Conservation (phyloP, 2,113 vertebrate species). For the Falcunculus frontatus region DNA sequence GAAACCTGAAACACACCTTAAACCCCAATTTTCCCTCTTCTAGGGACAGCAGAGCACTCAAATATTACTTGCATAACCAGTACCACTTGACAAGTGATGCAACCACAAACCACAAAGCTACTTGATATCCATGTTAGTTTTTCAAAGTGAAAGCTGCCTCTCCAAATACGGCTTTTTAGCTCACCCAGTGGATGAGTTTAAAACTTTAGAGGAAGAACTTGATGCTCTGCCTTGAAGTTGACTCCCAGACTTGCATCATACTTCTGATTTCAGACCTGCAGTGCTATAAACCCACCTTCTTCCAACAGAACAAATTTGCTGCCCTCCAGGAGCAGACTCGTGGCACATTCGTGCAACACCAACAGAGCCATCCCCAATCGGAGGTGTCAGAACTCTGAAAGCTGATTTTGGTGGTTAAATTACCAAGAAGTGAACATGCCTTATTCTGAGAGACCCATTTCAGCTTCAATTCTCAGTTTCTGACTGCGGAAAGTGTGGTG, state of each 20-base stretch:
- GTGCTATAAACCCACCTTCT: neutral
- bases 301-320: neutral
- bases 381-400: neutral
- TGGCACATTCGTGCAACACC: neutral
- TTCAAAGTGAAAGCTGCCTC: neutral
- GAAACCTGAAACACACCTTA: neutral
- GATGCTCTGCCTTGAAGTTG: neutral
- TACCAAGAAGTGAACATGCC: neutral
- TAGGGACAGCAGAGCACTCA: neutral
- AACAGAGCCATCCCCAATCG: neutral
- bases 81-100: conserved; percentile 17
- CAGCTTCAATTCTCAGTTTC: neutral
- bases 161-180: neutral
- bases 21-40: neutral
- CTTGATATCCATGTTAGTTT: neutral
- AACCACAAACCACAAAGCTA: neutral
- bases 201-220: neutral
- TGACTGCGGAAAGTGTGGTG: neutral
- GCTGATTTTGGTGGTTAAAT: neutral
- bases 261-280: neutral
- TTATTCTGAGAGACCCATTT: neutral
- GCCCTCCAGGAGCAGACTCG: neutral
- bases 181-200: neutral
- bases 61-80: conserved; percentile 16
- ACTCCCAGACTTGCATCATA: neutral